A percentile compares a stretch with the other conserved stretches of the same genome.
phyloP scores from a whole-genome alignment of 2,888 invertebrate genomes.

The Mystacides longicornis region DNA sequence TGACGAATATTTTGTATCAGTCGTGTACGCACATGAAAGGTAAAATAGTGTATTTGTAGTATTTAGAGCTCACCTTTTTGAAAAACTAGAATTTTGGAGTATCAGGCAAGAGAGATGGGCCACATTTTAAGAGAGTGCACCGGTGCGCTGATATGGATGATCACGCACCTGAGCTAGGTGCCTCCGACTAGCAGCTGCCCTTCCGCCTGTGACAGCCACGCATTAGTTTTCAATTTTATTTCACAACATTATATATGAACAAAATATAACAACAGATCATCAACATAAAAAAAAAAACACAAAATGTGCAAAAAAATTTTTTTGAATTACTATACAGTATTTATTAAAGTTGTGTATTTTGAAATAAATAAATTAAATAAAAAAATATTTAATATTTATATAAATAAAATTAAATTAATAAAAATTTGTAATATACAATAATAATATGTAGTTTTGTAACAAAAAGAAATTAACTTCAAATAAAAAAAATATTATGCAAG shows the following conservation, averaged over 20 bases:
- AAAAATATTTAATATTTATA: neutral
- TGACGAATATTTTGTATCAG: too few relatives aligned
- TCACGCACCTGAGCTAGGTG: conserved; percentile 85
- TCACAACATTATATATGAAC: neutral
- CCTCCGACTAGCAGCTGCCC: conserved; percentile 73
- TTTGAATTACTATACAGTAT: neutral
- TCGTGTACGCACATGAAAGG: neutral
- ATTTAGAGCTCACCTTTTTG: conserved; percentile 11
- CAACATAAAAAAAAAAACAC: neutral
- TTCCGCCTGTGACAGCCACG: conserved; percentile 71
- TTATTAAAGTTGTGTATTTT: neutral
- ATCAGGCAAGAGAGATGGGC: conserved; percentile 49
- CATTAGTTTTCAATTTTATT: conserved; percentile 3
- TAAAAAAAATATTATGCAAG: neutral
- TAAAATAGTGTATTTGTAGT: neutral
- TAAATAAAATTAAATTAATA: neutral
- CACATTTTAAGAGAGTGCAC: conserved; percentile 67
- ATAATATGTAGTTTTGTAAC: neutral
- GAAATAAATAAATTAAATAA: neutral
- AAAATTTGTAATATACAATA: neutral
- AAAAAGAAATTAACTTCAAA: neutral
- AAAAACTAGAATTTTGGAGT: conserved; percentile 24
- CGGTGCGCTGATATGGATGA: conserved; percentile 97
- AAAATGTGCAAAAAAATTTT: neutral
- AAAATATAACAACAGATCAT: neutral